phyloP scores from a whole-genome alignment of 2,888 invertebrate genomes.

The Blera fallax region DNA sequence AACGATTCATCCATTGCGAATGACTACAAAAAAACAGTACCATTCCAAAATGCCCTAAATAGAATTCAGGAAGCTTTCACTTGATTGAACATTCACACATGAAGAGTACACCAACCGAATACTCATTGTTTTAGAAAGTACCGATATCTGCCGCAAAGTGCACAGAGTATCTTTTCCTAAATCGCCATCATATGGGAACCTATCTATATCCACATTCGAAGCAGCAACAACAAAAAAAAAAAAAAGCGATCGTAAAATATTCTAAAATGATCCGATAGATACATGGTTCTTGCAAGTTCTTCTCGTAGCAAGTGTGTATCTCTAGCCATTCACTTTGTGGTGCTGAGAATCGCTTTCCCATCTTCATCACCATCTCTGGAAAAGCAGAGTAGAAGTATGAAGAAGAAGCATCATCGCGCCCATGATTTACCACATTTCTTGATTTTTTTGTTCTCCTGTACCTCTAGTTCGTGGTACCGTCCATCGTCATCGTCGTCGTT shows the following conservation, averaged over 20 bases:
- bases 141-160: conserved; percentile 41
- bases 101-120: not conserved
- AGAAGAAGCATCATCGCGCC: conserved; percentile 49
- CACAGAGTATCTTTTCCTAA: conserved; percentile 34
- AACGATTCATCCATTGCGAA: not conserved
- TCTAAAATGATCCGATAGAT: conserved; percentile 54
- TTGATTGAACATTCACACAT: conserved; percentile 43
- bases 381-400: not conserved
- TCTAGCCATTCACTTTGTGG: conserved; percentile 58
- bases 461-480: conserved; percentile 14
- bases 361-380: conserved; percentile 41
- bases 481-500: not conserved
- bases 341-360: conserved; percentile 62
- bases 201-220: conserved; percentile 12
- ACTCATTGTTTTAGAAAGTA: conserved; percentile 69
- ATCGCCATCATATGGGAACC: conserved; percentile 56
- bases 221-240: conserved; percentile 15
- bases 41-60: conserved; percentile 68
- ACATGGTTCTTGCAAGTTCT: conserved; percentile 48
- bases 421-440: conserved; percentile 51
- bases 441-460: conserved; percentile 5
- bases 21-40: not conserved
- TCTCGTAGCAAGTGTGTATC: conserved; percentile 20
- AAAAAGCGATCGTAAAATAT: conserved; percentile 60
- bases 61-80: conserved; percentile 70